Evolutionary conservation across 2,113 vertebrate genomes (phyloP).

Genomic region (Plecotus auritus): DNA sequence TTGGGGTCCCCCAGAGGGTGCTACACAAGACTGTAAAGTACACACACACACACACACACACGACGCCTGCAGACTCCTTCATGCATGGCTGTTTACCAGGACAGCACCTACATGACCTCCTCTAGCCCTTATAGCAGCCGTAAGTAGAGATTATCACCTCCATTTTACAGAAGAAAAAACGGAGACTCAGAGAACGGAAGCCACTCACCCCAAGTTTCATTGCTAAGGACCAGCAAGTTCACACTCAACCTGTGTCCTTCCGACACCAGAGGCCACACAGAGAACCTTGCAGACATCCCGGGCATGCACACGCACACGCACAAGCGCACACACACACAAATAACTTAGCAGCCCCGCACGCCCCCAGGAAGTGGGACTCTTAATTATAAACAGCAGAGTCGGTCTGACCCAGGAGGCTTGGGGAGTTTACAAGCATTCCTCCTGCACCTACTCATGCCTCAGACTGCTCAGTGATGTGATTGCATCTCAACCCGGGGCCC

Average conservation of each 20-base stretch:
- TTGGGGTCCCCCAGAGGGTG: background rate
- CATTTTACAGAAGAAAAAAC: background rate
- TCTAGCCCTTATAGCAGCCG: background rate
- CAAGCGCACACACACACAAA: background rate
- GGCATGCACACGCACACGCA: background rate
- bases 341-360: background rate
- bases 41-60: background rate
- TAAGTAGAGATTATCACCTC: accelerated
- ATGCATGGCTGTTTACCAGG: accelerated
- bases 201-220: background rate
- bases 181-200: background rate
- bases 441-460: constrained; percentile 9
- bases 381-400: constrained; percentile 7
- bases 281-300: background rate
- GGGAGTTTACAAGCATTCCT: constrained; percentile 51
- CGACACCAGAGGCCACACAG: background rate
- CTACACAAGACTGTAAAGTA: background rate
- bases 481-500: background rate
- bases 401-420: background rate
- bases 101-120: accelerated
- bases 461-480: background rate
- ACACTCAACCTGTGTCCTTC: background rate
- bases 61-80: background rate
- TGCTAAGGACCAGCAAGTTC: background rate
- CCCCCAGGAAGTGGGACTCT: background rate